Conservation (phyloP, 1,140 invertebrate genomes). For the Drosophila orosa region DNA sequence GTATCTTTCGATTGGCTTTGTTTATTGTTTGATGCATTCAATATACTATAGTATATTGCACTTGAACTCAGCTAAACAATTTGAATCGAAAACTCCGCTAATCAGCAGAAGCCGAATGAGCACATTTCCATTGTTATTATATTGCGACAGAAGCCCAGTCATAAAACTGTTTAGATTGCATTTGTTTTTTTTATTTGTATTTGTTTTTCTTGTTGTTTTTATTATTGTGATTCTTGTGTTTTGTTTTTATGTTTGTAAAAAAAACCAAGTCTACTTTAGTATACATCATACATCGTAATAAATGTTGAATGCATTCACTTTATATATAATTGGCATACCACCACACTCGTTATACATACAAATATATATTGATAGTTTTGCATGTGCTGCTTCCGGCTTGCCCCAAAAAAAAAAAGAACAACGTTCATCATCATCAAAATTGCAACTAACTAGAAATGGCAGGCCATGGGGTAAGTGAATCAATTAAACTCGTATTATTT, state of each 20-base stretch:
- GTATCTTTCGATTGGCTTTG: conserved; percentile 4
- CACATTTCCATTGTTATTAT: conserved; percentile 20
- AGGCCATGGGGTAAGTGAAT: conserved; percentile 7
- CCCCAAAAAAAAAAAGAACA: conserved; percentile 19
- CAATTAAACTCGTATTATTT: conserved; percentile 10
- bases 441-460: conserved; percentile 53
- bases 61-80: conserved; percentile 22
- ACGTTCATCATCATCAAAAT: conserved; percentile 23
- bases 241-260: conserved; percentile 47
- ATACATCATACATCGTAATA: conserved; percentile 38
- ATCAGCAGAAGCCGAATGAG: conserved; percentile 10
- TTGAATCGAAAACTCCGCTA: not conserved
- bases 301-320: conserved; percentile 50
- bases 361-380: conserved; percentile 24
- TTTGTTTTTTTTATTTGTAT: conserved; percentile 13
- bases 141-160: not conserved
- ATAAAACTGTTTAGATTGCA: conserved; percentile 14
- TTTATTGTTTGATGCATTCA: conserved; percentile 12
- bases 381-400: conserved; percentile 11
- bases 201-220: conserved; percentile 14
- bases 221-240: conserved; percentile 36
- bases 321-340: conserved; percentile 53
- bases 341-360: conserved; percentile 29
- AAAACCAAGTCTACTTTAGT: conserved; percentile 50
- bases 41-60: conserved; percentile 18